A percentile compares a stretch with the other conserved stretches of the same genome.
Evolutionary conservation across 2,797 vertebrate genomes (phyloP).

Genomic region (Hoplostethus mediterraneus): DNA sequence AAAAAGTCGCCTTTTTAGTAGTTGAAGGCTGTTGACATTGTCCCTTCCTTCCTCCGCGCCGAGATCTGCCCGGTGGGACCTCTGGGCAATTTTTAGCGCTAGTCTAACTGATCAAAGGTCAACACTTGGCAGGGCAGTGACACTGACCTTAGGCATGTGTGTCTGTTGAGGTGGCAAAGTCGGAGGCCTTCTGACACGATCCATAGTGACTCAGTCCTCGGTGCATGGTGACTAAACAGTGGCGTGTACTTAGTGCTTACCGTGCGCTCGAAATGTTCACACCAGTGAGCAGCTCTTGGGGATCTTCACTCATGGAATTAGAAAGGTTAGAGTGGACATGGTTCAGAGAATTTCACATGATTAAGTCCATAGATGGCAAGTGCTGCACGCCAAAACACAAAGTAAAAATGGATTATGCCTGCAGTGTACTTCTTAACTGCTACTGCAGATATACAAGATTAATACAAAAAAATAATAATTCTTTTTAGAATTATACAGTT

Average conservation of each 20-base stretch:
- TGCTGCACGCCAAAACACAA: conserved; percentile 27
- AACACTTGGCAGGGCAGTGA: conserved; percentile 61
- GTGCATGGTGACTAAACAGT: conserved; percentile 51
- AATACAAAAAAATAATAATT: not conserved
- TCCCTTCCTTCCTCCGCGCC: conserved; percentile 30
- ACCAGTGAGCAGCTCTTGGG: conserved; percentile 30
- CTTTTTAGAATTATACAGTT: not conserved
- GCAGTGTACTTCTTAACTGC: not conserved
- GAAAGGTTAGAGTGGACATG: conserved; percentile 38
- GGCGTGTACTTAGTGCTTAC: conserved; percentile 39
- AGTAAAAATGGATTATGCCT: conserved; percentile 13
- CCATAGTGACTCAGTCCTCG: conserved; percentile 66
- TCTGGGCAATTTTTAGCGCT: conserved; percentile 58
- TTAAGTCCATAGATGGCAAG: conserved; percentile 47
- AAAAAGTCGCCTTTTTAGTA: conserved; percentile 9
- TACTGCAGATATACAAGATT: conserved; percentile 8
- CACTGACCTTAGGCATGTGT: conserved; percentile 66
- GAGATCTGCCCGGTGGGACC: conserved; percentile 46
- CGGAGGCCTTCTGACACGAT: conserved; percentile 68
- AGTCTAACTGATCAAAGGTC: conserved; percentile 72
- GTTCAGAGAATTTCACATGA: conserved; percentile 40
- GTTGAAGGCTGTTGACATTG: conserved; percentile 58
- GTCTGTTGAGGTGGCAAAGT: conserved; percentile 66
- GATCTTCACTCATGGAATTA: conserved; percentile 15
- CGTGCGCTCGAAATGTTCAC: conserved; percentile 39